These are phyloP conservation scores for Cryptops parisi DNA, from an alignment of 2,888 invertebrate species.

Conservation along the genomic window DNA sequence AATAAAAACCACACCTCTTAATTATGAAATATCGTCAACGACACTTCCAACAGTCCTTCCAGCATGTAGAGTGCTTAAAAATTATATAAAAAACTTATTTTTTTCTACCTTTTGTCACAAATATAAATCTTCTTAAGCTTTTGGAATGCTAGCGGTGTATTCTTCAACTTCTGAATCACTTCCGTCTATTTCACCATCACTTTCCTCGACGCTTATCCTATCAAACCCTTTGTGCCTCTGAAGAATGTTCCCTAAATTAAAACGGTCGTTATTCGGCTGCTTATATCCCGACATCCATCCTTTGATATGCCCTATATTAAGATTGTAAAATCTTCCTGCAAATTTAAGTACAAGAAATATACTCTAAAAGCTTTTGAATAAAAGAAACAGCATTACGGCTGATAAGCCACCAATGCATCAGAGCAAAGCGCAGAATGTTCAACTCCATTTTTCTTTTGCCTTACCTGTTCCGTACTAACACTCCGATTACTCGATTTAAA, in stretches of 20 bases:
- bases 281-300: constrained; percentile 18
- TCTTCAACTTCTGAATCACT: constrained; percentile 31
- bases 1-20: no score
- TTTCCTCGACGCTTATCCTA: constrained; percentile 29
- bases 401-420: not conserved
- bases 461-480: no score
- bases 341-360: constrained; percentile 6
- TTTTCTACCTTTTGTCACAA: no score
- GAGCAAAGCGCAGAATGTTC: no score
- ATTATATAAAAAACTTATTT: no score
- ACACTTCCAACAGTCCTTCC: no score
- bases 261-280: constrained; percentile 18
- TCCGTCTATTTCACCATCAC: constrained; percentile 28
- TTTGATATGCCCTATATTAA: constrained; percentile 16
- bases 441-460: no score
- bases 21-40: no score
- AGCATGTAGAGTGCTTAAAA: no score
- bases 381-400: not conserved
- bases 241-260: constrained; percentile 29
- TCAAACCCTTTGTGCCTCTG: constrained; percentile 29
- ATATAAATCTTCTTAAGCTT: constrained; percentile 21
- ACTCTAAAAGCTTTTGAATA: not conserved
- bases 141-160: constrained; percentile 24
- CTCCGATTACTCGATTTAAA: no score
- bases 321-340: constrained; percentile 22